A percentile compares a stretch with the other conserved stretches of the same genome.
These are phyloP conservation scores for Caenorhabditis drosophilae DNA, from an alignment of 2,888 invertebrate species.

Conservation along the genomic window DNA sequence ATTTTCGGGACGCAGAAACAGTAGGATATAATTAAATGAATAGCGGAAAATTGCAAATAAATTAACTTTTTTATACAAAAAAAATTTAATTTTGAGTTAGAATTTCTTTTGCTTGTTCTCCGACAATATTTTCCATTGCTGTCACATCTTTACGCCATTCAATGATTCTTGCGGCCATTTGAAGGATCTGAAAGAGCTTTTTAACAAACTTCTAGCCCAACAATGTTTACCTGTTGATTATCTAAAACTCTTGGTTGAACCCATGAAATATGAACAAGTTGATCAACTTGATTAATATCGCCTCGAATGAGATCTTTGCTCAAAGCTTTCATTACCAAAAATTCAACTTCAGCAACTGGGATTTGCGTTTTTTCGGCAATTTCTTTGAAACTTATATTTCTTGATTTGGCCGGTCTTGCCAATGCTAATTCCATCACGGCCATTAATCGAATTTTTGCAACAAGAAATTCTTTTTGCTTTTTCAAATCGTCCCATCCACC, in stretches of 20 bases:
- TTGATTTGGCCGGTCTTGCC: constrained; percentile 85
- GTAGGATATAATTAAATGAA: constrained; percentile 1
- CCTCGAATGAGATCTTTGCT: constrained; percentile 89
- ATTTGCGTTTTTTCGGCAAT: constrained; percentile 86
- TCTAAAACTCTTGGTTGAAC: constrained; percentile 84
- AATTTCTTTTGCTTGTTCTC: constrained; percentile 81
- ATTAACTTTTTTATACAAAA: not conserved
- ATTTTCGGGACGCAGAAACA: too few relatives aligned
- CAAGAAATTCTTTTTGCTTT: constrained; percentile 55
- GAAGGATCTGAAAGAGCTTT: constrained; percentile 74
- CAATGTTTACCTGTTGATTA: constrained; percentile 73
- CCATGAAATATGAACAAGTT: constrained; percentile 82
- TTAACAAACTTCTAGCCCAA: not conserved
- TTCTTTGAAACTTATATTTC: constrained; percentile 85
- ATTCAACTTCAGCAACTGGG: constrained; percentile 76
- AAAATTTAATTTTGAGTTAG: constrained; percentile 72
- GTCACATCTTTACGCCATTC: constrained; percentile 80
- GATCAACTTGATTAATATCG: constrained; percentile 73
- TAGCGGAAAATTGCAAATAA: constrained; percentile 1
- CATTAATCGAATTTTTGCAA: constrained; percentile 88
- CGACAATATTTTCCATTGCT: constrained; percentile 79
- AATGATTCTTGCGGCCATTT: constrained; percentile 79
- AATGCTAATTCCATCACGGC: constrained; percentile 99
- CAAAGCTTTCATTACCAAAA: constrained; percentile 95
- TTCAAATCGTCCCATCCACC: constrained; percentile 70